Evolutionary conservation across 2,888 invertebrate genomes (phyloP), one percentile per base, ranked within the genome.

Genomic region (Drosophila algonquin): DNA sequence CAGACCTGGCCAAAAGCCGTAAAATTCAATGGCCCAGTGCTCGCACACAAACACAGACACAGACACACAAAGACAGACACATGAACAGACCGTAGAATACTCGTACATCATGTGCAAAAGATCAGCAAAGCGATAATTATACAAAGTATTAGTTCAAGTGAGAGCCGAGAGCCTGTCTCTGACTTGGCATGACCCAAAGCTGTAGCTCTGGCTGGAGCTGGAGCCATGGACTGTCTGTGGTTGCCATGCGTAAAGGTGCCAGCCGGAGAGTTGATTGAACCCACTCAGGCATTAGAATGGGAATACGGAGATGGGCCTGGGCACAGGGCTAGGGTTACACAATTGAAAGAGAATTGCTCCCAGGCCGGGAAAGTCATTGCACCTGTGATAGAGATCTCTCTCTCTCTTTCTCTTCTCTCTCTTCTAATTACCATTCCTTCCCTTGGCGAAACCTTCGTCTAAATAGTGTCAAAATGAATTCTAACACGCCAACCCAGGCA

Each of bases 221-320:
- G 24, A 57, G 70, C 55, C 60, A 54, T 44, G 61, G 48, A 48
- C 48, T 64, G 63, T 61, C 60, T 51, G 64, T 68, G 69, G 63
- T 64, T 78, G 80, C 85, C 90, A 90, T 90, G 90, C 90, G 90
- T 90, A 89, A 90, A 90, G 90, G 90, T 90, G 90, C 83, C 73
- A 72, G 73, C 55, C 46, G 45, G 32, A 48, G 68, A 54, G 72
- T 72, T 72, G 63, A 72, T 59, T 72, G 72, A 72, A 73, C 72
- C 58, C 57, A 46, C 6, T 53, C 58, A 12, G 72, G 57, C 62
- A 60, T 70, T 62, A 62, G 62, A 62, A 62, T 50, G 54, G 53
- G 35, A 67, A 50, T 63, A 48, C 16, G 47, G 53, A 27, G 47
- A 68, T 35, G 35, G 12, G 40, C n/a, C 50, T 21, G 44, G 6